phyloP scores from a whole-genome alignment of 1,140 invertebrate genomes.

The Aricia agestis region DNA sequence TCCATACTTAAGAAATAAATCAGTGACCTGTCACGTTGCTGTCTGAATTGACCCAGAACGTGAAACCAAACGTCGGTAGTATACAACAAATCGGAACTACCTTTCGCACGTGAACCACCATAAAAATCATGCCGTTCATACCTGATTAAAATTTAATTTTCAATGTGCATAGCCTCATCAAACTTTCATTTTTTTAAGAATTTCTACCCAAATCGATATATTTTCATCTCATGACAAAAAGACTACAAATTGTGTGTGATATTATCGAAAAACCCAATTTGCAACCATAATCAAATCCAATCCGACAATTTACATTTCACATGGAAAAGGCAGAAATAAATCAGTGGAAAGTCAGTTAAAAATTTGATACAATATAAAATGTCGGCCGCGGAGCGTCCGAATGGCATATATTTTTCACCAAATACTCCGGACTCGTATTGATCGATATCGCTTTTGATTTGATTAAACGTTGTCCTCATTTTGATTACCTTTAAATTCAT shows the following conservation, averaged over 20 bases:
- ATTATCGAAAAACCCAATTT: slow-evolving; percentile 10
- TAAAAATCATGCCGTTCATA: too few relatives aligned
- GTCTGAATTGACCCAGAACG: too few relatives aligned
- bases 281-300: slow-evolving; percentile 10
- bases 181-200: too few relatives aligned
- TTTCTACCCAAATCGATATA: too few relatives aligned
- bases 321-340: slow-evolving; percentile 25
- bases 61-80: too few relatives aligned
- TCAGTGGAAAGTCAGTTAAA: slow-evolving; percentile 27
- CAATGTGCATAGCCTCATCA: too few relatives aligned
- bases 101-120: too few relatives aligned
- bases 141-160: too few relatives aligned
- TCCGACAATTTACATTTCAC: slow-evolving; percentile 15
- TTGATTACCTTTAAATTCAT: slow-evolving; percentile 21
- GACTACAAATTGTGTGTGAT: not conserved
- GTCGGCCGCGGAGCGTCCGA: slow-evolving; percentile 20
- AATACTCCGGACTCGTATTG: slow-evolving; percentile 34
- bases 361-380: slow-evolving; percentile 32
- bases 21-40: too few relatives aligned
- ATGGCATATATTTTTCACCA: slow-evolving; percentile 35
- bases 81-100: too few relatives aligned
- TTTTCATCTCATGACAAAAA: too few relatives aligned
- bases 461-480: slow-evolving; percentile 29
- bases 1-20: too few relatives aligned
- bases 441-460: slow-evolving; percentile 39